Evolutionary conservation across 1,140 invertebrate genomes (phyloP).

Genomic region (Brachionus manjavacas): DNA sequence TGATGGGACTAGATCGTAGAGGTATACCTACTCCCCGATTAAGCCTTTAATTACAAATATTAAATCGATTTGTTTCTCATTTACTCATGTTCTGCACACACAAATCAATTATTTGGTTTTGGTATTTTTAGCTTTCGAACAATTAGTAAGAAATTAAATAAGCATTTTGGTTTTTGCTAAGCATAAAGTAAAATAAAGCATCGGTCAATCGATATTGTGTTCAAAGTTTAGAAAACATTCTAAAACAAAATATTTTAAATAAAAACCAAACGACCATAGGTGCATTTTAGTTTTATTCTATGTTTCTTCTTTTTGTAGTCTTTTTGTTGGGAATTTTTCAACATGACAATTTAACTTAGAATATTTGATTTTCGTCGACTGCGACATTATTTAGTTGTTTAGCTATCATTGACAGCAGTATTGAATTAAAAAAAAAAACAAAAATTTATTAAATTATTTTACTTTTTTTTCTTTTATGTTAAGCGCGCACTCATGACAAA

Average conservation of each 20-base stretch:
- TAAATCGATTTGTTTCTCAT: conserved; percentile 18
- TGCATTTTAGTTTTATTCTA: neutral
- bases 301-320: neutral
- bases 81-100: conserved; percentile 30
- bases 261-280: neutral
- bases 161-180: neutral
- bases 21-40: neutral
- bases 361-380: neutral
- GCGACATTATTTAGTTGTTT: no score
- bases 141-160: conserved; percentile 29
- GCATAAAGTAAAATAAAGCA: neutral
- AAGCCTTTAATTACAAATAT: conserved; percentile 29
- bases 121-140: conserved; percentile 5
- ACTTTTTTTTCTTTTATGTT: neutral
- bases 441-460: neutral
- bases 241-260: neutral
- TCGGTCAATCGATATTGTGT: neutral
- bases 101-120: conserved; percentile 27
- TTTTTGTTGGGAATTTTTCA: neutral
- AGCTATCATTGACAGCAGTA: neutral
- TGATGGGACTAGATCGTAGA: neutral
- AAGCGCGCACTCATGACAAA: neutral
- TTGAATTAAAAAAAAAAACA: neutral
- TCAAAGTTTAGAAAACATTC: neutral
- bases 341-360: neutral